These are phyloP conservation scores for Desmophyllum pertusum DNA, from an alignment of 92 coral and sea anemone species.

Conservation along the genomic window DNA sequence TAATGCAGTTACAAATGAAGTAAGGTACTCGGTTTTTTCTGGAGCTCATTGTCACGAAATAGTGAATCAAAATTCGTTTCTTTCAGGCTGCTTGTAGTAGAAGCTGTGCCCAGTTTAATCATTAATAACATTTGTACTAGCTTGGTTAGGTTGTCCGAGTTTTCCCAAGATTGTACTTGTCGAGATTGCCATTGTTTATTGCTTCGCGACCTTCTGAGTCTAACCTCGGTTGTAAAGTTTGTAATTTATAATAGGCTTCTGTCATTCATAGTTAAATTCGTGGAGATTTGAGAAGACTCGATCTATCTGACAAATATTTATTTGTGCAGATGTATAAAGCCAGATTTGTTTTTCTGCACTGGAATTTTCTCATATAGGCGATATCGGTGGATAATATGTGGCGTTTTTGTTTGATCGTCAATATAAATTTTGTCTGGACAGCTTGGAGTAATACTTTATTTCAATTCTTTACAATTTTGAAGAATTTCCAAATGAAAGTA, in stretches of 20 bases:
- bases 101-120: not conserved
- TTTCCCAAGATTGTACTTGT: not conserved
- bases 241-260: not conserved
- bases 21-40: not conserved
- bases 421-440: too few species aligned
- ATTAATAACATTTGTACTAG: not conserved
- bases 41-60: not conserved
- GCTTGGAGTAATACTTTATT: too few species aligned
- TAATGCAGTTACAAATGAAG: constrained; percentile 8
- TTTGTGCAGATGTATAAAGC: too few species aligned
- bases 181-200: not conserved
- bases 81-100: not conserved
- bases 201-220: not conserved
- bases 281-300: not conserved
- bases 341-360: not conserved
- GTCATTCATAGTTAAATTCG: not conserved
- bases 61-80: not conserved
- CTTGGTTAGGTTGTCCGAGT: not conserved
- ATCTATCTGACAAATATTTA: too few species aligned
- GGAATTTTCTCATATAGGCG: too few species aligned
- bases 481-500: too few species aligned
- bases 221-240: not conserved
- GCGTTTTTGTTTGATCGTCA: too few species aligned
- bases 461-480: too few species aligned
- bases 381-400: too few species aligned